A percentile compares a stretch with the other conserved stretches of the same genome.
Conservation (phyloP, 2,888 invertebrate genomes). For the Caenorhabditis afra region DNA sequence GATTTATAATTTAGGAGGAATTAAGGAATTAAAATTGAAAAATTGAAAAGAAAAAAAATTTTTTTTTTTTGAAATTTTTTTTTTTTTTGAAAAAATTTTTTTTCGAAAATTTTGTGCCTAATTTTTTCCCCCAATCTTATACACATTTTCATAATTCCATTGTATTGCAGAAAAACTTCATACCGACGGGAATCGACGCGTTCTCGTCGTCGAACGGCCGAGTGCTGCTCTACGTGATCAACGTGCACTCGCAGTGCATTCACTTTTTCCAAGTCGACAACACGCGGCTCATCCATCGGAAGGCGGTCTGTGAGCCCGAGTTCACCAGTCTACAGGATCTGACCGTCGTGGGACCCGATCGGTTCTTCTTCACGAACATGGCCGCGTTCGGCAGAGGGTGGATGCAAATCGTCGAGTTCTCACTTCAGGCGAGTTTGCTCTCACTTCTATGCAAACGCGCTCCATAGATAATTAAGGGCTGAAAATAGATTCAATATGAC, state of each 20-base stretch:
- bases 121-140: background rate
- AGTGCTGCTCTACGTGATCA: conserved; percentile 72
- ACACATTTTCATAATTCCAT: background rate
- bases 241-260: conserved; percentile 62
- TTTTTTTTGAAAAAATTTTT: too few species aligned
- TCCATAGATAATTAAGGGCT: too few species aligned
- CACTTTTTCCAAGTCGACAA: conserved; percentile 71
- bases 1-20: too few species aligned
- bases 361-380: conserved; percentile 74
- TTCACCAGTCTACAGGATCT: conserved; percentile 71
- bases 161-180: too few species aligned
- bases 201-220: conserved; percentile 66
- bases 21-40: too few species aligned
- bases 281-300: conserved; percentile 64
- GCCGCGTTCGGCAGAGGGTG: conserved; percentile 64
- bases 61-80: too few species aligned
- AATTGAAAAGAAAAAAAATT: too few species aligned
- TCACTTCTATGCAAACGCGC: too few species aligned
- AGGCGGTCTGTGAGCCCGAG: conserved; percentile 67
- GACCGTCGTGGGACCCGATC: conserved; percentile 74
- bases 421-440: conserved; percentile 36
- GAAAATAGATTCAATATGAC: too few species aligned
- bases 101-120: background rate
- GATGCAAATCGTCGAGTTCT: conserved; percentile 65
- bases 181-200: conserved; percentile 68